Conservation (phyloP, 64 coral and sea anemone species). For the Trachythela sp. region DNA sequence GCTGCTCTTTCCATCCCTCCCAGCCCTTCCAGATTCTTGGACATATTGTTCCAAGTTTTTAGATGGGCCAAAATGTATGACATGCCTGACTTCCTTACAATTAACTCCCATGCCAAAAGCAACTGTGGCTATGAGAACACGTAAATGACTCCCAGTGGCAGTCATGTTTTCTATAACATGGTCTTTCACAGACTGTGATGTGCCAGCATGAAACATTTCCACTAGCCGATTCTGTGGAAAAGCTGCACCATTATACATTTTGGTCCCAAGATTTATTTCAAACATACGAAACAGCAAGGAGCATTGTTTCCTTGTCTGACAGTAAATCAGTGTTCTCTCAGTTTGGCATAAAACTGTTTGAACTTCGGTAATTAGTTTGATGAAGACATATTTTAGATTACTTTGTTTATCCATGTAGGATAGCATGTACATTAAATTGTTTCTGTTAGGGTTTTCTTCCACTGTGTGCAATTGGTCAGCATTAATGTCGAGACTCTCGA, state of each 20-base stretch:
- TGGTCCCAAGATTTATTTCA: neutral
- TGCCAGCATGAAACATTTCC: no score
- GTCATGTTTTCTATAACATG: no score
- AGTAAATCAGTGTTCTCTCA: no score
- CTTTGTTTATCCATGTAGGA: no score
- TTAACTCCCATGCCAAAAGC: slow-evolving; percentile 11
- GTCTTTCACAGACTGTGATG: no score
- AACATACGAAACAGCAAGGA: neutral
- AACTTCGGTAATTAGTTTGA: no score
- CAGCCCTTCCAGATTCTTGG: slow-evolving; percentile 1
- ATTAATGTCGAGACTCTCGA: slow-evolving; percentile 3
- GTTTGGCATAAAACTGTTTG: no score
- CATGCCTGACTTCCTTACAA: neutral
- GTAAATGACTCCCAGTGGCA: no score
- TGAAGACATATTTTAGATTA: no score
- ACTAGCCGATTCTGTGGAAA: neutral
- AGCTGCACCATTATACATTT: neutral
- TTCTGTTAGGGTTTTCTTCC: neutral
- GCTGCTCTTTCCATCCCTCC: no score
- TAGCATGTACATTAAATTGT: no score
- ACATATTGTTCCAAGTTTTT: slow-evolving; percentile 21
- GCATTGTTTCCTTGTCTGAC: slow-evolving; percentile 5
- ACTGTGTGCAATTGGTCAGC: neutral
- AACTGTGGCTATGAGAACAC: slow-evolving; percentile 5
- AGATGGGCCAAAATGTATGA: neutral